Conservation (phyloP, 2,113 vertebrate genomes). For the Labeo catla region DNA sequence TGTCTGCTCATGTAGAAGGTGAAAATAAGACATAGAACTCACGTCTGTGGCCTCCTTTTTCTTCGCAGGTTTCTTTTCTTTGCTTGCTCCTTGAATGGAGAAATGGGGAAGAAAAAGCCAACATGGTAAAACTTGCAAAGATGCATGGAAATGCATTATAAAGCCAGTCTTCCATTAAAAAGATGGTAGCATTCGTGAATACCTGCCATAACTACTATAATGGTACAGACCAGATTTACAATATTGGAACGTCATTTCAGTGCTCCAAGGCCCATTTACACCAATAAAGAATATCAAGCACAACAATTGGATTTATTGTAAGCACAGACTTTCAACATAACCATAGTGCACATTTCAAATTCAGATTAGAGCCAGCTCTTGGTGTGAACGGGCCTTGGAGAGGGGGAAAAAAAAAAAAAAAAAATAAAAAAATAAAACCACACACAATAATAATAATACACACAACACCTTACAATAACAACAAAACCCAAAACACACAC, state of each 20-base stretch:
- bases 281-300: not conserved
- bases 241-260: too few species aligned
- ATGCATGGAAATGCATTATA: not conserved
- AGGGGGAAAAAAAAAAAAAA: too few species aligned
- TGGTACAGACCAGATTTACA: not conserved
- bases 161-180: not conserved
- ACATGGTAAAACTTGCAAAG: not conserved
- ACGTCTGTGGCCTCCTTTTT: slow-evolving; percentile 10
- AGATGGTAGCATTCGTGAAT: not conserved
- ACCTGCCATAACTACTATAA: too few species aligned
- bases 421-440: too few species aligned
- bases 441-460: too few species aligned
- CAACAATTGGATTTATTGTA: not conserved
- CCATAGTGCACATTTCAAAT: not conserved
- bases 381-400: too few species aligned
- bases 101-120: not conserved
- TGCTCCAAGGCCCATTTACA: not conserved
- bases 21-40: not conserved
- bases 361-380: not conserved
- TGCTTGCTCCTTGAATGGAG: not conserved
- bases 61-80: slow-evolving; percentile 11
- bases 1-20: not conserved
- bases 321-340: not conserved
- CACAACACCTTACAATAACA: too few species aligned
- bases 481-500: too few species aligned